Evolutionary conservation across 2,888 invertebrate genomes (phyloP).

Genomic region (Pediacus dermestoides): DNA sequence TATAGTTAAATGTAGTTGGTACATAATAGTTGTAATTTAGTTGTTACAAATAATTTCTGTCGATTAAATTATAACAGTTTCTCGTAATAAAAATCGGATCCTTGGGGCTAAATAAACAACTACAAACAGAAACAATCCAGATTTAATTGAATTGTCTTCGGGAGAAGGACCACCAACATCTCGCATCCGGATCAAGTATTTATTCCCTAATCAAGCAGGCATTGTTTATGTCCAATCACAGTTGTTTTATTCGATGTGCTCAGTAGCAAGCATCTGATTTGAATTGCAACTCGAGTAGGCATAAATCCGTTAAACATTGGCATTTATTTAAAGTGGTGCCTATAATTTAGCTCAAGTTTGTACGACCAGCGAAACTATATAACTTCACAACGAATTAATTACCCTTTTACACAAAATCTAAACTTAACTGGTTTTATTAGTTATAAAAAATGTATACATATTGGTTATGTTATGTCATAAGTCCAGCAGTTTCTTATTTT

Average conservation of each 20-base stretch:
- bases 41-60: too few species aligned
- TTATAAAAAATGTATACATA: too few species aligned
- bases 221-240: conserved; percentile 48
- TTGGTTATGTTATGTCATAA: too few species aligned
- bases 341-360: conserved; percentile 36
- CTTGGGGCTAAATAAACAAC: too few species aligned
- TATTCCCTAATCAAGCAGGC: conserved; percentile 47
- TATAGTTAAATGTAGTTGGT: too few species aligned
- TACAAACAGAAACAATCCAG: too few species aligned
- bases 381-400: conserved; percentile 1
- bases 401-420: too few species aligned
- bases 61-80: too few species aligned
- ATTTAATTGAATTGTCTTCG: conserved; percentile 47
- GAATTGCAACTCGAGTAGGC: conserved; percentile 44
- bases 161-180: conserved; percentile 44
- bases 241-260: conserved; percentile 39
- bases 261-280: conserved; percentile 44
- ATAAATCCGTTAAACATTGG: conserved; percentile 46
- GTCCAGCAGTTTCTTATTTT: too few species aligned
- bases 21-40: too few species aligned
- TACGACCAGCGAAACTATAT: conserved; percentile 5
- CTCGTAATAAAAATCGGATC: too few species aligned
- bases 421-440: too few species aligned
- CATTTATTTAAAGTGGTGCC: conserved; percentile 44
- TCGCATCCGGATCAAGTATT: conserved; percentile 40